These are phyloP conservation scores for Alligator mississippiensis DNA, from an alignment of 2,113 vertebrate genomes.

Conservation along the genomic window DNA sequence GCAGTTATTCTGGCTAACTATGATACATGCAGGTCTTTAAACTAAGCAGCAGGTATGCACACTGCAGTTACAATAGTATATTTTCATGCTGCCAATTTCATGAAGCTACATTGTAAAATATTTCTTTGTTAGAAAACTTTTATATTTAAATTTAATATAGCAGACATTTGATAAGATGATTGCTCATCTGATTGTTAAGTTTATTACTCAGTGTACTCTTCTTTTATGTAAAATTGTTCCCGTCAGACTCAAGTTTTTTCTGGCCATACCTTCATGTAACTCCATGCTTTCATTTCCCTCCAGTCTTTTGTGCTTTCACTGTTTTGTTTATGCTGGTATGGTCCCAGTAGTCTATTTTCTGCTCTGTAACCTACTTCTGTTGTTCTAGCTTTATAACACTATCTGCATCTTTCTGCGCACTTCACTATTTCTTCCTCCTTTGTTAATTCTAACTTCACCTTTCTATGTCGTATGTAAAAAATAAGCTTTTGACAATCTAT, in stretches of 20 bases:
- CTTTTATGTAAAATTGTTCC: neutral
- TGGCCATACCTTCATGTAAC: neutral
- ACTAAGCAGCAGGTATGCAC: neutral
- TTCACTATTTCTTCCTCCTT: neutral
- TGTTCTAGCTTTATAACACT: neutral
- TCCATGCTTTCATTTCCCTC: neutral
- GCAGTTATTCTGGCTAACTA: constrained; percentile 16
- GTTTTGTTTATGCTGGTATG: neutral
- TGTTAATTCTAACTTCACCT: neutral
- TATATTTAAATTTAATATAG: neutral
- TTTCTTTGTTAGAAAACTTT: neutral
- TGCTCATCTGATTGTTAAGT: neutral
- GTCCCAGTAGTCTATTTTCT: neutral
- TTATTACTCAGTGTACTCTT: neutral
- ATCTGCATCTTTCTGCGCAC: neutral
- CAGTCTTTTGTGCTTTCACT: neutral
- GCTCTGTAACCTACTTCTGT: neutral
- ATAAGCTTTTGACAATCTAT: neutral
- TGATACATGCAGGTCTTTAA: constrained; percentile 42
- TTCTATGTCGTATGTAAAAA: neutral
- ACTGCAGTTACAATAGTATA: neutral
- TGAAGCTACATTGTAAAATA: neutral
- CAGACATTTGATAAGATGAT: neutral
- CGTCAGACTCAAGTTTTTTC: neutral
- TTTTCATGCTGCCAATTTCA: neutral